These are phyloP conservation scores for Vulpes vulpes DNA, from an alignment of 2,113 vertebrate genomes.

Conservation along the genomic window DNA sequence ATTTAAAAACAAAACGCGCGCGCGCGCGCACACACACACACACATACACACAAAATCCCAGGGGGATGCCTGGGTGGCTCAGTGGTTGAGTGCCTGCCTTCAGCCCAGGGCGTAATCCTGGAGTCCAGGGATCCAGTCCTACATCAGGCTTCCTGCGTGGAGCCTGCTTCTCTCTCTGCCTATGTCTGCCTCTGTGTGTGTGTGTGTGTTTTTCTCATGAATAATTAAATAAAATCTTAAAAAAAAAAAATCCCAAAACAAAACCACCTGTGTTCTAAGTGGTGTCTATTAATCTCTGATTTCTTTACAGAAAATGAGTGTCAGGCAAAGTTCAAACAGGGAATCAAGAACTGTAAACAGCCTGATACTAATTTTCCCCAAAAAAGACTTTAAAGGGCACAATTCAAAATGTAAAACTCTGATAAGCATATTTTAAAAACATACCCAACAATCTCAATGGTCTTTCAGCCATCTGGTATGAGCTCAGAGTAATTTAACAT, in stretches of 20 bases:
- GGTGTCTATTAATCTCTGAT: conserved; percentile 15
- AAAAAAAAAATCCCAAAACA: background rate
- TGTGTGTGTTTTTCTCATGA: too few species aligned
- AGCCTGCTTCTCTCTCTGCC: too few species aligned
- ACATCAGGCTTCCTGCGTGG: too few species aligned
- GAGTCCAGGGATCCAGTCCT: too few species aligned
- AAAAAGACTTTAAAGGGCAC: conserved; percentile 55
- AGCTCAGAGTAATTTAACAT: conserved; percentile 50
- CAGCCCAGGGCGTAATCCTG: too few species aligned
- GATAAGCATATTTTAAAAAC: background rate
- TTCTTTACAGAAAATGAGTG: conserved; percentile 49
- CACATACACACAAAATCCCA: too few species aligned
- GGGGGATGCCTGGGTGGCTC: too few species aligned
- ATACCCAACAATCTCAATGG: background rate
- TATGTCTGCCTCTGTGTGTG: too few species aligned
- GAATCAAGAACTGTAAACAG: background rate
- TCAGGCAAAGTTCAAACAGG: conserved; percentile 29
- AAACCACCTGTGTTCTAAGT: conserved; percentile 33
- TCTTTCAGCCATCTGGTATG: conserved; percentile 40
- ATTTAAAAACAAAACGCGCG: conserved; percentile 47
- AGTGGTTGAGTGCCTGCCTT: too few species aligned
- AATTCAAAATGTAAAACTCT: conserved; percentile 61
- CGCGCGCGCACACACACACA: background rate
- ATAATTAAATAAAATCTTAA: too few species aligned
- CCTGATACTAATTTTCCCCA: background rate